Evolutionary conservation across 2,113 vertebrate species (phyloP), one percentile per base, ranked within the genome.

Genomic region (Puma concolor): DNA sequence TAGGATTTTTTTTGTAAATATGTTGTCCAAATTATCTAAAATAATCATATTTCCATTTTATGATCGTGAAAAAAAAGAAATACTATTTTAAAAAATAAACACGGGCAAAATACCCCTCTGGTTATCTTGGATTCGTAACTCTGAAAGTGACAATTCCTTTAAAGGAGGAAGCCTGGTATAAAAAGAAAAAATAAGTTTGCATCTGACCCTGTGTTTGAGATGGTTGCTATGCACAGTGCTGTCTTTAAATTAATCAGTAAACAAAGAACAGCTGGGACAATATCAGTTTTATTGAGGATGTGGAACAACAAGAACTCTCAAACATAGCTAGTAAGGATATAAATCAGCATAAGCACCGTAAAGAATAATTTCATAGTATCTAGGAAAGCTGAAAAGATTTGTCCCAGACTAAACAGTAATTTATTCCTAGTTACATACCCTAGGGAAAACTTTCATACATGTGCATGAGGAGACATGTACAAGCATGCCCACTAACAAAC

Each of bases 181-280:
- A 93, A 95, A 71, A 44, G 2, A 41, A 44, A 44, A 96, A 93
- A 80, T 5, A 69, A 21, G 1, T 94, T 72, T 90, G 5, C 83
- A 88, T 83, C 63, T 83, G 60, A 72, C 67, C 60, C 36, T 88
- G 50, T 38, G 60, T 93, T 89, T 88, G 60, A 94, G 31, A n/a
- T 72, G 12, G 97, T 97, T 97, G 97, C 97, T 97, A 97, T 88
- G 98, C 76, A 95, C 23, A 64, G 23, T 3, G 44, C 57, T 84
- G 69, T 25, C 93, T 94, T 97, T 97, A 95, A 96, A 97, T 96
- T 92, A 93, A 94, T 77, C 86, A 77, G 86, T 94, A 88, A 88
- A 95, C 93, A 97, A 91, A 52, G 57, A 95, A 95, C 97, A 97
- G 97, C 97, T 98, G 95, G 67, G 89, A 72, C 92, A 96, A 94